Evolutionary conservation across 2,797 vertebrate genomes (phyloP), one percentile per base, ranked within the genome.

Genomic region (Tangara arthus): DNA sequence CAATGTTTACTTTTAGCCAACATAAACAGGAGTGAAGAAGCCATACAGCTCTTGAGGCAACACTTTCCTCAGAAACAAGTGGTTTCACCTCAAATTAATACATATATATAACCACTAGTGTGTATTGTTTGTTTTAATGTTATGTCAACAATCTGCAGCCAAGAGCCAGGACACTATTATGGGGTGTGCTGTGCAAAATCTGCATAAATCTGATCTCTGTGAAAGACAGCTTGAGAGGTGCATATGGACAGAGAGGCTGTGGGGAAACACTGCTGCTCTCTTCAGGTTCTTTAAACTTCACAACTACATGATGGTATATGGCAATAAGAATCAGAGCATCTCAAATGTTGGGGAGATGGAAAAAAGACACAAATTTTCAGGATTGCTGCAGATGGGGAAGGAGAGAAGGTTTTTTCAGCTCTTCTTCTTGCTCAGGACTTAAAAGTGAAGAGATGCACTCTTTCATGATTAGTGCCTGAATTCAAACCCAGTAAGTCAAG

Each of bases 241-340:
- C 28, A 34, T 2, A 7, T 6, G 56, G 57, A 71, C 12, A 35
- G 50, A 75, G 30, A 24, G 34, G 24, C 35, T 59, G 11, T 2
- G 20, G 30, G 26, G 18, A 49, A 49, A 35, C 19, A 63, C 8
- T 22, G 27, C 39, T 53, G 9, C 30, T 55, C 7, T n/a, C 55
- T 50, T n/a, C 8, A 18, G 44, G 21, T 24, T 15, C 59, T 50
- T 50, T 27, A 34, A 69, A 49, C 8, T 12, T 46, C 46, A 47
- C 39, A 80, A 2, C 26, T 34, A 26, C 28, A 3, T 2, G 17
- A 30, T 15, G 14, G 11, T 6, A 39, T 7, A 55, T 1, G 2
- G 13, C 57, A 82, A 72, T 15, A 37, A 69, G 28, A 60, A 86
- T 42, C 37, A 61, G 42, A 82, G 18, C 37, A 89, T n/a, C 56